Conservation (phyloP, 1,140 invertebrate species). For the Phymorhynchus buccinoides region DNA sequence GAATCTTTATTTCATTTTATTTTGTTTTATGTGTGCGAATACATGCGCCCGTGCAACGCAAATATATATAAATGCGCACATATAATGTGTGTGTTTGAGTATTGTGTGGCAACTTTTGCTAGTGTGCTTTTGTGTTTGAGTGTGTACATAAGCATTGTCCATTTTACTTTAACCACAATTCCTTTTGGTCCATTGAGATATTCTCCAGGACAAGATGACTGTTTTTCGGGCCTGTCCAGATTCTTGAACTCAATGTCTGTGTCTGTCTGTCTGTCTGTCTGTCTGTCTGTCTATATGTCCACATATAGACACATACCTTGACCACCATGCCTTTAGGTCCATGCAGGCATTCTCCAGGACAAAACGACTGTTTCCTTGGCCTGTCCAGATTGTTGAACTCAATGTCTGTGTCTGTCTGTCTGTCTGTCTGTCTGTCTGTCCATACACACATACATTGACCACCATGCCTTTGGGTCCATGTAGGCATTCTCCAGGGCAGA, state of each 20-base stretch:
- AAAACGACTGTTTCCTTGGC: slow-evolving; percentile 36
- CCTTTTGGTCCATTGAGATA: slow-evolving; percentile 46
- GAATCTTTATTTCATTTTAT: too few relatives aligned
- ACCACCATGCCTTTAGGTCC: slow-evolving; percentile 47
- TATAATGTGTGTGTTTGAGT: too few relatives aligned
- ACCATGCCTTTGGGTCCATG: slow-evolving; percentile 43
- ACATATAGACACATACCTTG: slow-evolving; percentile 39
- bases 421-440: too few relatives aligned
- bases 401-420: slow-evolving; percentile 69
- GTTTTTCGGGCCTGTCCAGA: slow-evolving; percentile 52
- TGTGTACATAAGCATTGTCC: slow-evolving; percentile 41
- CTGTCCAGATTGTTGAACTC: slow-evolving; percentile 65
- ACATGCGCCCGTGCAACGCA: too few relatives aligned
- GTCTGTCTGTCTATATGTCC: too few relatives aligned
- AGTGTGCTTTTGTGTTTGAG: too few relatives aligned
- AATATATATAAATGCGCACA: too few relatives aligned
- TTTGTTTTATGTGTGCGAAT: too few relatives aligned
- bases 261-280: slow-evolving; percentile 70
- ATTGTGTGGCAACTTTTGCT: too few relatives aligned
- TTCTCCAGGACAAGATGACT: slow-evolving; percentile 34
- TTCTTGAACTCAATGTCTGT: slow-evolving; percentile 69
- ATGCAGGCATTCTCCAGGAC: slow-evolving; percentile 41
- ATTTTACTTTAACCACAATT: slow-evolving; percentile 43
- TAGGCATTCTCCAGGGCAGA: slow-evolving; percentile 42
- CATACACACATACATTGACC: slow-evolving; percentile 43